Evolutionary conservation across 2,797 vertebrate species (phyloP), one percentile per base, ranked within the genome.

Genomic region (Mastacembelus armatus): DNA sequence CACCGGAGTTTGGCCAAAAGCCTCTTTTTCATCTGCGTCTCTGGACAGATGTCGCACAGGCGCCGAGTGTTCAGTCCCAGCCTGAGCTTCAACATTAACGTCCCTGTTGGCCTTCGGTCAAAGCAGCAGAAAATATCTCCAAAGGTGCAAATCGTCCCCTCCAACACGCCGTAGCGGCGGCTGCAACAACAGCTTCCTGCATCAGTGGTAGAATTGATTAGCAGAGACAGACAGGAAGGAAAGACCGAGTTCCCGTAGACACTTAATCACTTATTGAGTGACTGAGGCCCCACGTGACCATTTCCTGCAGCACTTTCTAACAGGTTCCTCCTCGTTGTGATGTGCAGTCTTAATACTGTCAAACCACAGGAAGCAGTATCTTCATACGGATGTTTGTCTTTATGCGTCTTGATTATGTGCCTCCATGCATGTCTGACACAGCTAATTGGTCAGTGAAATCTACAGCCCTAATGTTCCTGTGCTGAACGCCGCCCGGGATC

Each of bases 381-480:
- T 57, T 47, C 7, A 40, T 51, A 3, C 68, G 45, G 4, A 39
- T 10, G 26, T 16, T 52, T 51, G 61, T 29, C 29, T 50, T n/a
- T n/a, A 12, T 4, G 2, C 26, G 8, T 36, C 52, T 45, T 57
- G 8, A 57, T 40, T 12, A 7, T 2, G 12, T 19, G n/a, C 33
- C 38, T 51, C 30, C 5, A 2, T 1, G 8, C 9, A n/a, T 0
- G 18, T 4, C 24, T 45, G 33, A 51, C 15, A 1, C 44, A 15
- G 36, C 32, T 70, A 48, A 74, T 30, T 45, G 39, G 10, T 45
- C 39, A 30, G 57, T 47, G 16, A 43, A 55, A 50, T 36, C 6
- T 12, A 24, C 36, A 4, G 0, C 33, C 19, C 10, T 9, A 7
- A 42, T 43, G 56, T 44, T 45, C 38, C 38, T 12, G 29, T 16